Base-by-base conservation (phyloP, 2,888 invertebrate genomes). In the Seira ritae region DNA sequence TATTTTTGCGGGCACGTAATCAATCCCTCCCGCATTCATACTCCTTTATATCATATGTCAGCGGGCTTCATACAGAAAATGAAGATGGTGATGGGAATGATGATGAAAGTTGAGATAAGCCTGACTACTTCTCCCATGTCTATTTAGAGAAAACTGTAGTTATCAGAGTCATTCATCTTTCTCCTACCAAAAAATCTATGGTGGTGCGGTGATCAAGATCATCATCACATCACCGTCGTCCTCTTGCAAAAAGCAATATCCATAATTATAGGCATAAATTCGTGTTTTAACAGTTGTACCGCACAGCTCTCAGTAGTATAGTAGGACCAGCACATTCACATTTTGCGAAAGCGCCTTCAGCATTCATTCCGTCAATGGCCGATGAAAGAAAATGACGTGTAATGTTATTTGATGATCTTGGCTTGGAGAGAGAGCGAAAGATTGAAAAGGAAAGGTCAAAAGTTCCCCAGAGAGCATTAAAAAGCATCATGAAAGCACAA, bases 111-210 rank as follows among this genome's bases (percentile, higher is more conserved):
- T 12, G 50, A 50, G 50, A 50, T 50, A 50, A 50, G 50, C 50
- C 12, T n/a, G 15, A 50, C 50, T 50, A 50, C 50, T 50, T 50
- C 50, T 50, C 50, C 50, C 50, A 62, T 65, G 73, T 73, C 73
- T 73, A 60, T 73, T 73, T 73, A 73, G 37, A 73, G 73, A 73
- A 37, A 70, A 12, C 17, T 50, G 12, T 3, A 8, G 50, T 50
- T 70, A 24, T 72, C 62, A 62, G 12, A 73, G 50, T 37, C 80
- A 74, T 70, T 75, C 66, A 80, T 75, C 69, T 69, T 72, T 55
- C 17, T 62, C 37, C 4, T 31, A 31, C 31, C 50, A 50, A 50
- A 42, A 42, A 50, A n/a, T 50, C 50, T 15, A 50, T 50, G 31
- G 12, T 50, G 50, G 50, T 15, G 12, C 12, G 50, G 50, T 15